Percentiles rank a stretch among this genome's conserved stretches.
Evolutionary conservation across 2,797 vertebrate genomes (phyloP).

Genomic region (Hydrocynus forskahlii): DNA sequence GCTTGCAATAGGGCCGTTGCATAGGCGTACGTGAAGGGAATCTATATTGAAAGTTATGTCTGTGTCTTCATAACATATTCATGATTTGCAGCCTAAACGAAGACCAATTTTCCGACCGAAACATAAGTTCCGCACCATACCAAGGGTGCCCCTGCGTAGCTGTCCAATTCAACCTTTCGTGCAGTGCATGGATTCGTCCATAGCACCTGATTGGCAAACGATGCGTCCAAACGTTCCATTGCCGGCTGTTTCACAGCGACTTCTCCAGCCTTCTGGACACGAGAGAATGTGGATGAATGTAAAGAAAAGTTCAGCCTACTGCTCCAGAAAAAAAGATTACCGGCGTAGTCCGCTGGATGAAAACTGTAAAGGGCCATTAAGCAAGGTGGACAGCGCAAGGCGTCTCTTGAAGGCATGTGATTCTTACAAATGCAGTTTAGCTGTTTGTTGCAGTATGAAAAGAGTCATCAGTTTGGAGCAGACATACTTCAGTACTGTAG

Average conservation of each 20-base stretch:
- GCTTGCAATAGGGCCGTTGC: conserved; percentile 23
- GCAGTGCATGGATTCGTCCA: background rate
- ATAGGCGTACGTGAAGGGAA: conserved; percentile 32
- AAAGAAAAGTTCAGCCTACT: background rate
- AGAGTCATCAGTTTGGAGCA: background rate
- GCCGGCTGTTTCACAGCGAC: background rate
- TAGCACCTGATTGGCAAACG: background rate
- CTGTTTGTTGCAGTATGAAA: background rate
- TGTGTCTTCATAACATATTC: conserved; percentile 11
- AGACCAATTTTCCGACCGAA: background rate
- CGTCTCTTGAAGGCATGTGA: background rate
- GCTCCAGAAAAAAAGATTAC: background rate
- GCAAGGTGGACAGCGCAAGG: background rate
- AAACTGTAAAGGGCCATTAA: background rate
- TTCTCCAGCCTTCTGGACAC: background rate
- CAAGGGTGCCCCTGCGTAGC: no score
- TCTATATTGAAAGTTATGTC: conserved; percentile 58
- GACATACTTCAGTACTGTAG: no score
- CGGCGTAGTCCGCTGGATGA: background rate
- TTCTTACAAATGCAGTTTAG: background rate
- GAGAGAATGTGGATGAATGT: background rate
- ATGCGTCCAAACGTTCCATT: background rate
- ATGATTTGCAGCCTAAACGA: background rate
- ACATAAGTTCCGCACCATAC: no score
- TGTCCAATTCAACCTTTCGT: background rate